A percentile compares a stretch with the other conserved stretches of the same genome.
These are phyloP conservation scores for Elmis aenea DNA, from an alignment of 2,888 invertebrate genomes.

Conservation along the genomic window DNA sequence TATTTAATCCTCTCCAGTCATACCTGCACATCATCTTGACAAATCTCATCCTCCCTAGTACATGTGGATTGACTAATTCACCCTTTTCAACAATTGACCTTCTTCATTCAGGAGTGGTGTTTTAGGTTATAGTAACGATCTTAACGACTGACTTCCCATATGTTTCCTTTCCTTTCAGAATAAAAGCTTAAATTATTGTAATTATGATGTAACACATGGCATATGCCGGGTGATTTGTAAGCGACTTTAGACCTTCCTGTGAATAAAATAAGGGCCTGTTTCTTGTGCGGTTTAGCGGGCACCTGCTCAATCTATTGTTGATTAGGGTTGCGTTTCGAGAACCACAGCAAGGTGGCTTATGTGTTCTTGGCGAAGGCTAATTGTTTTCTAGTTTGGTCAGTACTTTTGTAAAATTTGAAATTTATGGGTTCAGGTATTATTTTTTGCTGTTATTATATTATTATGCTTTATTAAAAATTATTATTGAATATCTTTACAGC, in stretches of 20 bases:
- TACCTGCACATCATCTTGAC: slow-evolving; percentile 35
- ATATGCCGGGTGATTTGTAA: slow-evolving; percentile 31
- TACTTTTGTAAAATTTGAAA: no score
- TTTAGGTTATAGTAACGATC: slow-evolving; percentile 9
- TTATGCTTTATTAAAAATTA: no score
- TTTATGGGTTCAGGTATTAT: no score
- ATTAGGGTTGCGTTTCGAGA: slow-evolving; percentile 15
- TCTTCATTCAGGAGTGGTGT: slow-evolving; percentile 16
- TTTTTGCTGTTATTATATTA: no score
- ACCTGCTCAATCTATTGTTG: slow-evolving; percentile 22
- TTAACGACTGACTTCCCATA: slow-evolving; percentile 30
- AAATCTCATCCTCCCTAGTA: slow-evolving; percentile 28
- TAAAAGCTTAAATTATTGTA: slow-evolving; percentile 38
- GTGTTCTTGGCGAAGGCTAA: no score
- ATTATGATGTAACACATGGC: slow-evolving; percentile 45
- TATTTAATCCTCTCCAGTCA: slow-evolving; percentile 20
- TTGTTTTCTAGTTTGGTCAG: no score
- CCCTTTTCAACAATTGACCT: slow-evolving; percentile 36
- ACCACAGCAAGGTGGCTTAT: slow-evolving; percentile 23
- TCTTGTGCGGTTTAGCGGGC: slow-evolving; percentile 12
- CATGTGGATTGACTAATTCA: slow-evolving; percentile 31
- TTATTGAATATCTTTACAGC: no score
- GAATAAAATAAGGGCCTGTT: slow-evolving; percentile 25
- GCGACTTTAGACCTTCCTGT: slow-evolving; percentile 24
- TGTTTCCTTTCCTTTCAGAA: slow-evolving; percentile 19